These are phyloP conservation scores for Paramuricea clavata DNA, from an alignment of 92 coral and sea anemone genomes.

Conservation along the genomic window DNA sequence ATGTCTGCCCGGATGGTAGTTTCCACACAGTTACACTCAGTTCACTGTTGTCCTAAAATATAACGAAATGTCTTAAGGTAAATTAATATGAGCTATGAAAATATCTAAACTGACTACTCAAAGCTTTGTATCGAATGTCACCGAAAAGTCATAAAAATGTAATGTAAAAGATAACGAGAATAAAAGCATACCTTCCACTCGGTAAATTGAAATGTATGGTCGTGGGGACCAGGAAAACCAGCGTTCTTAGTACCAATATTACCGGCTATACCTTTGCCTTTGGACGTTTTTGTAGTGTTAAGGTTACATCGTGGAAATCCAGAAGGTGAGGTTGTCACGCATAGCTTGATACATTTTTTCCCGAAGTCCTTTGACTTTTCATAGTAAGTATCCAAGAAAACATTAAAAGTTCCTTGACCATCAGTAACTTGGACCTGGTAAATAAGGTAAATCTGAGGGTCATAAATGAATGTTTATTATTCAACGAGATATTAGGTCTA, in stretches of 20 bases:
- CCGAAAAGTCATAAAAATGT: too few relatives aligned
- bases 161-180: too few relatives aligned
- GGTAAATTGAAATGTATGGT: neutral
- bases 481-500: too few relatives aligned
- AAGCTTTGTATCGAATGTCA: too few relatives aligned
- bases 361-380: neutral
- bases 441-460: too few relatives aligned
- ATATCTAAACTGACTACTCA: too few relatives aligned
- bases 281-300: slow-evolving; percentile 12
- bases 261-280: too few relatives aligned
- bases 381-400: neutral
- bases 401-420: neutral
- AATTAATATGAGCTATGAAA: too few relatives aligned
- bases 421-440: neutral
- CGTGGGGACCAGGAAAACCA: too few relatives aligned
- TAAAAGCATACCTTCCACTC: slow-evolving; percentile 17
- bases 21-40: slow-evolving; percentile 29
- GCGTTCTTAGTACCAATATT: too few relatives aligned
- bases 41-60: slow-evolving; percentile 27
- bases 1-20: neutral
- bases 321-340: slow-evolving; percentile 22
- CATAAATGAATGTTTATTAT: neutral
- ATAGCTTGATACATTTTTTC: slow-evolving; percentile 21
- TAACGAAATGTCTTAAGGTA: neutral
- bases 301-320: slow-evolving; percentile 11